phyloP scores from a whole-genome alignment of 2,888 invertebrate genomes.

The Galerucella pusilla region DNA sequence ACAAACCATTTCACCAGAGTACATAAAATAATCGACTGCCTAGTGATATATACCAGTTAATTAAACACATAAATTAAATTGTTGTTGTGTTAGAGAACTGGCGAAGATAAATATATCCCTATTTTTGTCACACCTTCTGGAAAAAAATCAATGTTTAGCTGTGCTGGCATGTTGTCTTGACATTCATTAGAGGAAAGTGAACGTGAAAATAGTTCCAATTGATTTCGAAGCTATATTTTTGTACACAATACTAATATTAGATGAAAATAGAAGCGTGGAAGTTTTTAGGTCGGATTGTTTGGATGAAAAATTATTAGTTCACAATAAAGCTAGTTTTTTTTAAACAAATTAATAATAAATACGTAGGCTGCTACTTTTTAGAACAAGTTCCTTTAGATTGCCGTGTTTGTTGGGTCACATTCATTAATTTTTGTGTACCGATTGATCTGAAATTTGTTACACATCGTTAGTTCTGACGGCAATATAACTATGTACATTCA shows the following conservation, averaged over 20 bases:
- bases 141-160: conserved; percentile 16
- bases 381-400: too few species aligned
- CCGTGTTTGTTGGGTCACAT: too few species aligned
- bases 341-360: too few species aligned
- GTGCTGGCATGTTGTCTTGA: not conserved
- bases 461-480: too few species aligned
- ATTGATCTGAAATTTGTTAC: too few species aligned
- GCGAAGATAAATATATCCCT: conserved; percentile 1
- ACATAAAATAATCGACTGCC: not conserved
- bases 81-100: conserved; percentile 10
- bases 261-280: not conserved
- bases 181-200: conserved; percentile 15
- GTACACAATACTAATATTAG: not conserved
- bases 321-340: too few species aligned
- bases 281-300: not conserved
- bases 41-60: not conserved
- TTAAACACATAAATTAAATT: conserved; percentile 2
- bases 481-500: too few species aligned
- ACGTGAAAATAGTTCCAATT: not conserved
- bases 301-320: not conserved
- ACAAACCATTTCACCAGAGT: not conserved
- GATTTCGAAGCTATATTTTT: not conserved
- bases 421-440: too few species aligned
- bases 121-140: conserved; percentile 14
- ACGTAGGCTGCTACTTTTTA: too few species aligned